Conservation (phyloP, 2,888 invertebrate species). For the Rhimphoctona megacephalus region DNA sequence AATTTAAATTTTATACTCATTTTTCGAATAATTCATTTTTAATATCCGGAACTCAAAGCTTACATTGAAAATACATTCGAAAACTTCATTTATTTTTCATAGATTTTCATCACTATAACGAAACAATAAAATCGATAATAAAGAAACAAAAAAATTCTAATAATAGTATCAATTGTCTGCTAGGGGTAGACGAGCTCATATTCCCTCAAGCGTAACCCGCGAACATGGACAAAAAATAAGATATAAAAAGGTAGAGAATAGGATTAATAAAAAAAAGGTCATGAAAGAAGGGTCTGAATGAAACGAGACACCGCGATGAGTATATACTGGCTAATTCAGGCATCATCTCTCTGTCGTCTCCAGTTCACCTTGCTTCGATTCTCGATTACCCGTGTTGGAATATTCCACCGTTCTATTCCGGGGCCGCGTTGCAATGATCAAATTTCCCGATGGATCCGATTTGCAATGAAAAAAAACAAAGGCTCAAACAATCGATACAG, state of each 20-base stretch:
- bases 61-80: too few species aligned
- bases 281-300: not conserved
- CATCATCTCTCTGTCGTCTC: not conserved
- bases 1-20: not conserved
- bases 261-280: not conserved
- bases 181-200: not conserved
- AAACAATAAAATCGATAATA: not conserved
- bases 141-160: too few species aligned
- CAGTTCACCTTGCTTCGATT: constrained; percentile 15
- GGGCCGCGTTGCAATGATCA: not conserved
- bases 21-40: not conserved
- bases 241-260: not conserved
- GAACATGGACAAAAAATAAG: constrained; percentile 4
- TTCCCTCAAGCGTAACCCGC: too few species aligned
- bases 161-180: not conserved
- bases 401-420: not conserved
- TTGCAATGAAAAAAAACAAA: not conserved
- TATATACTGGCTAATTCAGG: constrained; percentile 5
- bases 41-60: not conserved
- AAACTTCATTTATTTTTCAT: too few species aligned
- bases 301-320: constrained; percentile 19
- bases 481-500: not conserved
- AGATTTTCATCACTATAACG: too few species aligned
- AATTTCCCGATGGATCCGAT: not conserved
- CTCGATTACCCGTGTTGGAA: constrained; percentile 2